These are phyloP conservation scores for Acipenser transmontanus DNA, from an alignment of 2,797 vertebrate genomes.

Conservation along the genomic window DNA sequence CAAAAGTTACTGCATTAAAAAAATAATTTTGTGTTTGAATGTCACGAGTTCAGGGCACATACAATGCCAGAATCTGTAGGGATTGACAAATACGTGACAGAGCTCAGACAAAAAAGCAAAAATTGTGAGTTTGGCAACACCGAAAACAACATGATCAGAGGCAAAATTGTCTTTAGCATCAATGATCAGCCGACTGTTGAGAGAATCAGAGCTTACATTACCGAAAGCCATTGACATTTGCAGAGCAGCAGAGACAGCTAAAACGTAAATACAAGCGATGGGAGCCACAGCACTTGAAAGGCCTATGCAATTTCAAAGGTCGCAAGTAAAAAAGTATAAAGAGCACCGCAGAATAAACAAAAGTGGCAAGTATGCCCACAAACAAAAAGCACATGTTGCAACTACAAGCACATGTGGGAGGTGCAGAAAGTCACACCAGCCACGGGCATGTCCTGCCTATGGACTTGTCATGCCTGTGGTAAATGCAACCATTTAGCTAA, in stretches of 20 bases:
- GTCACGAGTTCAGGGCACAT: not conserved
- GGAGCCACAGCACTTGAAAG: too few relatives aligned
- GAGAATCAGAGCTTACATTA: not conserved
- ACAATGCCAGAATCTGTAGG: not conserved
- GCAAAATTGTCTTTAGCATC: not conserved
- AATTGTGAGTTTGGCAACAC: not conserved
- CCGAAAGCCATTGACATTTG: too few relatives aligned
- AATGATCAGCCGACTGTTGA: not conserved
- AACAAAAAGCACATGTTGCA: not conserved
- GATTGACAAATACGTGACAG: not conserved
- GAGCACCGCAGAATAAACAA: too few relatives aligned
- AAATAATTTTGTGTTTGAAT: not conserved
- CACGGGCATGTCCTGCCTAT: constrained; percentile 14
- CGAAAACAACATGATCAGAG: not conserved
- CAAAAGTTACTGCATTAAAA: not conserved
- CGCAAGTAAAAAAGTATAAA: too few relatives aligned
- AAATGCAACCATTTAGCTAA: constrained; percentile 17
- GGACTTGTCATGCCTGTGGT: constrained; percentile 10
- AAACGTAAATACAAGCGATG: too few relatives aligned
- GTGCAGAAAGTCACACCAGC: constrained; percentile 12
- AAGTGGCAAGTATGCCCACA: too few relatives aligned
- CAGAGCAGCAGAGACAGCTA: too few relatives aligned
- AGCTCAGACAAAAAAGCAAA: not conserved
- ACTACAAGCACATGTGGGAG: not conserved
- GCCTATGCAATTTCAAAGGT: too few relatives aligned